A percentile compares a stretch with the other conserved stretches of the same genome.
These are phyloP conservation scores for Conistra vaccinii DNA, from an alignment of 2,888 invertebrate species.

Conservation along the genomic window DNA sequence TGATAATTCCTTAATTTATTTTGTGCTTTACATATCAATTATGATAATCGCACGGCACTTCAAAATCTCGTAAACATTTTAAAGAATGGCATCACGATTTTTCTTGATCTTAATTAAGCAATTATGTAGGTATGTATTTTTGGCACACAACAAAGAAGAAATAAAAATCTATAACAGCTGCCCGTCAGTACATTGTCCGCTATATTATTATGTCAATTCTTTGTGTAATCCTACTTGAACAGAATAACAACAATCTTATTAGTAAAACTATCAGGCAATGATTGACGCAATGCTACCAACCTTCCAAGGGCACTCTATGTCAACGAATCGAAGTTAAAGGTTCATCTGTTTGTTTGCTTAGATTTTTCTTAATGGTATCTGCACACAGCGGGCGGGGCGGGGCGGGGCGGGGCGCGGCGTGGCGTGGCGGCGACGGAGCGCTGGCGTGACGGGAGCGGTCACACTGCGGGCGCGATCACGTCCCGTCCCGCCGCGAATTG, in stretches of 20 bases:
- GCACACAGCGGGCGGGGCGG: no score
- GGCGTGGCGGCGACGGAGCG: no score
- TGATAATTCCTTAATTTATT: background rate
- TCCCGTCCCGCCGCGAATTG: no score
- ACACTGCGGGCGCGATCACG: no score
- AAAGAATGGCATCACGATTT: background rate
- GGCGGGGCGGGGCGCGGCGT: no score
- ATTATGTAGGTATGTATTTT: background rate
- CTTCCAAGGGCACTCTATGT: slow-evolving; percentile 16
- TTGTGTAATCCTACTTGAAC: slow-evolving; percentile 16
- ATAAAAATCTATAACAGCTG: background rate
- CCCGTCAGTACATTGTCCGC: background rate
- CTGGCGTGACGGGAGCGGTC: no score
- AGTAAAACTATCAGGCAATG: slow-evolving; percentile 37
- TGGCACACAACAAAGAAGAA: slow-evolving; percentile 19
- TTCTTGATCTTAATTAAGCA: background rate
- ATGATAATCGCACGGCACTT: background rate
- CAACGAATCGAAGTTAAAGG: background rate
- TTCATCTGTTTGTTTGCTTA: slow-evolving; percentile 1
- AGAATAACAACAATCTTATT: slow-evolving; percentile 49
- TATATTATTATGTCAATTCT: slow-evolving; percentile 31
- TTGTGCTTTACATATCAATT: background rate
- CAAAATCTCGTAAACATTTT: background rate
- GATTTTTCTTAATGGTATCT: no score
- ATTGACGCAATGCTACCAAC: slow-evolving; percentile 8